A percentile compares a stretch with the other conserved stretches of the same genome.
Conservation (phyloP, 2,113 vertebrate species). For the Gorsachius goisagi region DNA sequence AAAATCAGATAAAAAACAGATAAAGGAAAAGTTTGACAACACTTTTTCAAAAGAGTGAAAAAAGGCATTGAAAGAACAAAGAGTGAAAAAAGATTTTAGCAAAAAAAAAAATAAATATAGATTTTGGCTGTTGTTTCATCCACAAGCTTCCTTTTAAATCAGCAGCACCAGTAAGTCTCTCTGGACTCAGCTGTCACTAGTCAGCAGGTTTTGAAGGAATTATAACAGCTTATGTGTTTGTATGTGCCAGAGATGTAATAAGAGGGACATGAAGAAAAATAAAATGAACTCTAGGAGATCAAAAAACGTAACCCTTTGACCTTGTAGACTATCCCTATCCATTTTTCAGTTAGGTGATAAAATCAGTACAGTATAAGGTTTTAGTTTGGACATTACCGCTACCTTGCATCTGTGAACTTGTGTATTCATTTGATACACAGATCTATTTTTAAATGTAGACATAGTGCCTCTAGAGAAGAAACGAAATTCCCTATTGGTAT, state of each 20-base stretch:
- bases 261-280: not conserved
- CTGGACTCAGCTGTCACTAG: not conserved
- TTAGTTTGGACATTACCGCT: not conserved
- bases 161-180: not conserved
- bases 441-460: slow-evolving; percentile 15
- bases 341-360: slow-evolving; percentile 14
- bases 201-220: not conserved
- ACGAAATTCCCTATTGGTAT: not conserved
- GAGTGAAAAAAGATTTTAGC: not conserved
- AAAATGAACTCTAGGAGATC: slow-evolving; percentile 9
- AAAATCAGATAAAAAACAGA: not conserved
- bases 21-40: not conserved
- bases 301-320: not conserved
- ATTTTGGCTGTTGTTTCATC: not conserved
- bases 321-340: not conserved
- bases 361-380: not conserved
- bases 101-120: not conserved
- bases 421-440: not conserved
- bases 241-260: not conserved
- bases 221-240: not conserved
- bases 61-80: not conserved
- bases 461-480: not conserved
- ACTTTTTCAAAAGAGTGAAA: not conserved
- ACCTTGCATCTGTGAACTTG: not conserved
- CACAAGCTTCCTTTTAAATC: not conserved